These are phyloP conservation scores for Paracentrotus lividus DNA, from an alignment of 53 echinoderm and acorn worm species.

Conservation along the genomic window DNA sequence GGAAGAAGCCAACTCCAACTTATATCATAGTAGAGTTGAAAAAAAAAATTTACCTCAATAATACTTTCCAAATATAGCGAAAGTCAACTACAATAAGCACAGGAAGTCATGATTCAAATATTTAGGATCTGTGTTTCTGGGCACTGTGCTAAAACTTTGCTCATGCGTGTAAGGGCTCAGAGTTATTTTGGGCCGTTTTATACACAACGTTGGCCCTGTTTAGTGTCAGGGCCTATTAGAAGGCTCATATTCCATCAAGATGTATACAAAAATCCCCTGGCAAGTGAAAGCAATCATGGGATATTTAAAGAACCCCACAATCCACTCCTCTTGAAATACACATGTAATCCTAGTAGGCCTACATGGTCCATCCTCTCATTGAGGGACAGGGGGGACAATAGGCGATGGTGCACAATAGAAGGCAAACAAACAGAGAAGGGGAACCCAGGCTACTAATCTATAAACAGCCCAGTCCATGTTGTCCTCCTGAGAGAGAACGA, in stretches of 20 bases:
- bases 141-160: too few species aligned
- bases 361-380: background rate
- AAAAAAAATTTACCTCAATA: too few species aligned
- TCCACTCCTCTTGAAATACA: constrained; percentile 35
- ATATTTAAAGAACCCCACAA: constrained; percentile 3
- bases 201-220: too few species aligned
- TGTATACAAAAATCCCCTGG: background rate
- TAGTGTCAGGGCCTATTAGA: too few species aligned
- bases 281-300: background rate
- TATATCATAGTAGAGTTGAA: too few species aligned
- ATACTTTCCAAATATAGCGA: too few species aligned
- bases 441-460: constrained; percentile 77
- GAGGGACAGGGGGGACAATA: constrained; percentile 39
- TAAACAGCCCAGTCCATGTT: constrained; percentile 71
- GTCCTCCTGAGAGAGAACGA: background rate
- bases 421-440: constrained; percentile 75
- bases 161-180: too few species aligned
- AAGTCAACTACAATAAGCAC: too few species aligned
- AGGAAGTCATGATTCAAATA: too few species aligned
- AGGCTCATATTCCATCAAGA: background rate
- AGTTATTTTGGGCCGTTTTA: too few species aligned
- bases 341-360: constrained; percentile 31
- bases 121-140: too few species aligned
- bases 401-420: constrained; percentile 41
- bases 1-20: too few species aligned